phyloP scores from a whole-genome alignment of 1,140 invertebrate species.

The Cyrtorhinus lividipennis region DNA sequence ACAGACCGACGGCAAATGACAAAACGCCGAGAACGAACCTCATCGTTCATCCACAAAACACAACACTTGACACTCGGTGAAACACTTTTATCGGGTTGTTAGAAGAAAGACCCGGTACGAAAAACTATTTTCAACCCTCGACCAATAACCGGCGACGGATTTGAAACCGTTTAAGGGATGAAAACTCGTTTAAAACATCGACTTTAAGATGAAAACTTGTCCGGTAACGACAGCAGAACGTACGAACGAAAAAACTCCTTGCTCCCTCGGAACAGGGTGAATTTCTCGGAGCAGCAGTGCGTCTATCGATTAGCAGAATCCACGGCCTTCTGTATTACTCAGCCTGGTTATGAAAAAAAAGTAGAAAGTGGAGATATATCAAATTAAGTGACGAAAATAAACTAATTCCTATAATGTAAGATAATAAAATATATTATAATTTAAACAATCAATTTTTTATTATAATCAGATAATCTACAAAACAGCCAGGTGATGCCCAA shows the following conservation, averaged over 20 bases:
- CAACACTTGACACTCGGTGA: not conserved
- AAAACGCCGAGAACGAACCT: not conserved
- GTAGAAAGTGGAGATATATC: too few species aligned
- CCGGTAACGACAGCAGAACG: not conserved
- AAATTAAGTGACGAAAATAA: too few species aligned
- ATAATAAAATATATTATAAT: too few species aligned
- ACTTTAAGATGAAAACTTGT: not conserved
- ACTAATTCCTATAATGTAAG: too few species aligned
- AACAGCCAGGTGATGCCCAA: too few species aligned
- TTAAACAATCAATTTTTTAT: too few species aligned
- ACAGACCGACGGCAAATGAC: not conserved
- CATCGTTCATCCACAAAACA: not conserved
- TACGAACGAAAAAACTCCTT: not conserved
- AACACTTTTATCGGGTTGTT: too few species aligned
- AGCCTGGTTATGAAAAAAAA: too few species aligned
- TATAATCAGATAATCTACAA: too few species aligned
- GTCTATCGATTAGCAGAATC: not conserved
- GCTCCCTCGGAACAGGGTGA: not conserved
- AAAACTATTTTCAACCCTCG: too few species aligned
- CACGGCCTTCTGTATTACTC: slow-evolving; percentile 7
- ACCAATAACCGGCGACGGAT: too few species aligned
- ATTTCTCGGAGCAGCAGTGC: not conserved
- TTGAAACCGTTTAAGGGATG: not conserved
- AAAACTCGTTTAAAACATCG: not conserved
- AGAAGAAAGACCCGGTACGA: too few species aligned